Evolutionary conservation across 2,888 invertebrate genomes (phyloP).

Genomic region (Caenorhabditis auriculariae): DNA sequence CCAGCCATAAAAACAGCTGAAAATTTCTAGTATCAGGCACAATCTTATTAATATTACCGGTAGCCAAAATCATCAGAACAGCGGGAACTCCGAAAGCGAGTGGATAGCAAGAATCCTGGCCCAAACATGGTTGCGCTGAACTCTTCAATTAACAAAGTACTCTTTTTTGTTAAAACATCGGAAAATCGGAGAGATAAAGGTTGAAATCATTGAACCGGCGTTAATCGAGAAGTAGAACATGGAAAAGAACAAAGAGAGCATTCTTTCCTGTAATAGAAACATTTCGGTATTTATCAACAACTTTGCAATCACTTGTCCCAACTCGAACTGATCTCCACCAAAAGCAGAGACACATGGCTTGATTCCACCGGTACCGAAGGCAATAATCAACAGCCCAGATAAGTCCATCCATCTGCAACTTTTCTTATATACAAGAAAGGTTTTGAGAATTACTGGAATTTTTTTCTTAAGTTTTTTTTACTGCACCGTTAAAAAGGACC

Average conservation of each 20-base stretch:
- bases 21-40: background rate
- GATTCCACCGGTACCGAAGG: slow-evolving; percentile 67
- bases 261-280: slow-evolving; percentile 69
- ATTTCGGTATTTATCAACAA: background rate
- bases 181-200: slow-evolving; percentile 83
- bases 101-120: slow-evolving; percentile 76
- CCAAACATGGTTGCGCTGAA: slow-evolving; percentile 51
- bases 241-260: slow-evolving; percentile 86
- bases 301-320: slow-evolving; percentile 61
- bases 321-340: slow-evolving; percentile 67
- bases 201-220: slow-evolving; percentile 82
- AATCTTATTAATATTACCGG: slow-evolving; percentile 62
- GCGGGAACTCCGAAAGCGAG: slow-evolving; percentile 88
- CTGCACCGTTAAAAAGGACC: too few species aligned
- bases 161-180: slow-evolving; percentile 68
- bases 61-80: slow-evolving; percentile 79
- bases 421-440: background rate
- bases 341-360: slow-evolving; percentile 68
- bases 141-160: too few species aligned
- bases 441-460: background rate
- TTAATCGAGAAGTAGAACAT: slow-evolving; percentile 93
- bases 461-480: too few species aligned
- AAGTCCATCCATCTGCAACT: slow-evolving; percentile 52
- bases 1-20: slow-evolving; percentile 79
- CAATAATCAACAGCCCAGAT: slow-evolving; percentile 65